phyloP scores from a whole-genome alignment of 2,797 vertebrate genomes.

The Pseudotriccus pelzelni region DNA sequence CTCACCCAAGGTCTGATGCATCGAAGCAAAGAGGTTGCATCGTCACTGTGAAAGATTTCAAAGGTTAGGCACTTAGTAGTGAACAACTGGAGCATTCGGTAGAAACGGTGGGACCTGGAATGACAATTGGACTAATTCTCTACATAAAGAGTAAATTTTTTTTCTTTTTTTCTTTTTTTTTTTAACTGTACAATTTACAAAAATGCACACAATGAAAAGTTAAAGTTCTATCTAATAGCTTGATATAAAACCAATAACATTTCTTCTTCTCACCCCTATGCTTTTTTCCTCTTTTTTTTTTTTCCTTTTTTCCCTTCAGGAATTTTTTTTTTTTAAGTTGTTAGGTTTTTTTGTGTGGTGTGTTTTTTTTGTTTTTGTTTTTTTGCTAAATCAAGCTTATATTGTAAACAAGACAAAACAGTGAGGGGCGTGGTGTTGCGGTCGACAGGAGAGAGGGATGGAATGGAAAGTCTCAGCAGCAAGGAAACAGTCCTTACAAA shows the following conservation, averaged over 20 bases:
- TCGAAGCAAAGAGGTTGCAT: constrained; percentile 80
- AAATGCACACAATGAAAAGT: constrained; percentile 81
- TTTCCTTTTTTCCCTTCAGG: neutral
- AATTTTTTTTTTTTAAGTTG: neutral
- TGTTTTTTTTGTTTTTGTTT: neutral
- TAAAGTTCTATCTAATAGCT: constrained; percentile 74
- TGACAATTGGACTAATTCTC: constrained; percentile 73
- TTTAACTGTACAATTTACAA: constrained; percentile 77
- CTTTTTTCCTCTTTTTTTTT: constrained; percentile 22
- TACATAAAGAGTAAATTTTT: constrained; percentile 40
- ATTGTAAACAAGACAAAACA: constrained; percentile 73
- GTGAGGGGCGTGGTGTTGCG: constrained; percentile 51
- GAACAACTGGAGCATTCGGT: constrained; percentile 84
- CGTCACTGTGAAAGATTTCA: constrained; percentile 83
- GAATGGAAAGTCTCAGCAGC: constrained; percentile 53
- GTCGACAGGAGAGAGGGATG: constrained; percentile 13
- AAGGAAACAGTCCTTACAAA: constrained; percentile 53
- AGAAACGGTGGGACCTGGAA: constrained; percentile 83
- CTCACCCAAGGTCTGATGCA: constrained; percentile 69
- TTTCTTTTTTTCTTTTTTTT: neutral
- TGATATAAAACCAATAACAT: constrained; percentile 74
- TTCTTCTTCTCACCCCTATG: constrained; percentile 22
- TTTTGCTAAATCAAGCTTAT: constrained; percentile 65
- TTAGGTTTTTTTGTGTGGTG: too few relatives aligned
- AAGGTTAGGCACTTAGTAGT: constrained; percentile 96